Evolutionary conservation across 2,797 vertebrate genomes (phyloP).

Genomic region (Corythornis leucogaster): DNA sequence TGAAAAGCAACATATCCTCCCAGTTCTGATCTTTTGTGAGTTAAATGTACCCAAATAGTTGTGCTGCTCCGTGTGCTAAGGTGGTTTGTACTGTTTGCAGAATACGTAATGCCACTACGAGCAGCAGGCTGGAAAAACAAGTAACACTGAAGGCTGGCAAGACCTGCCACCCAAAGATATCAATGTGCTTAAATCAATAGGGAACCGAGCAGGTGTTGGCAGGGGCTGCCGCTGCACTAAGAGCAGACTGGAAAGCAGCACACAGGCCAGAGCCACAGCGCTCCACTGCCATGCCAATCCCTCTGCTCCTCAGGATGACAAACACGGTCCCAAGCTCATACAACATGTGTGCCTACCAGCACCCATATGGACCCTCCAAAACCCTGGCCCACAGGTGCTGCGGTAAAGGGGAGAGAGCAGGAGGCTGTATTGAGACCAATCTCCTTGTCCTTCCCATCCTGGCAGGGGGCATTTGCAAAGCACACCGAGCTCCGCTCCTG

Average conservation of each 20-base stretch:
- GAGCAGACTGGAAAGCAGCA: background rate
- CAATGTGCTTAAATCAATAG: background rate
- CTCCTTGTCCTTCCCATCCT: background rate
- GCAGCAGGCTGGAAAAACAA: background rate
- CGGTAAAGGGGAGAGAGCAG: accelerated
- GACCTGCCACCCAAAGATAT: background rate
- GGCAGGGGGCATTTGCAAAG: background rate
- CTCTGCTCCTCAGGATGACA: background rate
- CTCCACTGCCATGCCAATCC: background rate
- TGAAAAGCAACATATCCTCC: background rate
- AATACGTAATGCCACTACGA: background rate
- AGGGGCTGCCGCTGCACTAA: background rate
- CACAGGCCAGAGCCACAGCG: accelerated
- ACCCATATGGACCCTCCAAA: accelerated
- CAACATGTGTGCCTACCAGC: accelerated
- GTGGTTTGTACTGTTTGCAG: background rate
- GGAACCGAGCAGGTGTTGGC: background rate
- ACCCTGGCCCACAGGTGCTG: background rate
- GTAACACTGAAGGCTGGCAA: background rate
- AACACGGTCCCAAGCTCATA: accelerated
- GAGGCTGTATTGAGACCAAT: background rate
- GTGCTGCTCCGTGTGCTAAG: background rate
- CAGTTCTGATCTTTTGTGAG: background rate
- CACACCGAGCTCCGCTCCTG: background rate
- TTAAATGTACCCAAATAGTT: background rate